Base-by-base conservation (phyloP, 2,797 vertebrate species). In the Linurgus olivaceus region DNA sequence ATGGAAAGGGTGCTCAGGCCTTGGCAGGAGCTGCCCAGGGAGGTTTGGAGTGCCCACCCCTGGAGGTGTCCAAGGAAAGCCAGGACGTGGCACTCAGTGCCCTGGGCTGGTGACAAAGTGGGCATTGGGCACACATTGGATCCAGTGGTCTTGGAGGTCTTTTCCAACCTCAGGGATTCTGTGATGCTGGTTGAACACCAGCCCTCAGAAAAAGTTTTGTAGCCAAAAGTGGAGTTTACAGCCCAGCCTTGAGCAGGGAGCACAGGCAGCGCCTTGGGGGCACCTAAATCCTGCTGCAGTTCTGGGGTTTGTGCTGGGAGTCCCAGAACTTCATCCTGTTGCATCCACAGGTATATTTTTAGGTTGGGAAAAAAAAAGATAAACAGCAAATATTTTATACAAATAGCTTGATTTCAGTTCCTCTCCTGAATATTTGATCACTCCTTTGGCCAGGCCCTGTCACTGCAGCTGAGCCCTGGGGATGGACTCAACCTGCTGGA, bases 81-180 rank as follows among this genome's bases (percentile, higher is more conserved):
- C 33, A 61, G 62, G 50, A 38, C 0, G 6, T 51, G 63, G 28
- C 71, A 45, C 55, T 70, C 19, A 15, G 48, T 0, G 70, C 42
- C 3, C 50, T 63, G 57, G 9, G 20, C 26, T 25, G 62, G 31
- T 0, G 40, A 42, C 42, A 17, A 15, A 6, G 48, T 33, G 13
- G 13, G 35, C 9, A 21, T 44, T 1, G 0, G 8, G 0, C 50
- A 57, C 14, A 17, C 6, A 4, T 6, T 0, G 0, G 17, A 71
- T 28, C 45, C 14, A 14, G 4, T 50, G 72, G 11, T 25, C 57
- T 31, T 24, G 57, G 57, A 38, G n/a, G 17, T 33, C 24, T 45
- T 13, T 31, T 18, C 57, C 57, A 65, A 0, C 20, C 33, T 17
- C 25, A 71, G 2, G 8, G 38, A 29, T 26, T 15, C 78, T 0